Conservation (phyloP, 1,140 invertebrate genomes). For the Diuraphis noxia region DNA sequence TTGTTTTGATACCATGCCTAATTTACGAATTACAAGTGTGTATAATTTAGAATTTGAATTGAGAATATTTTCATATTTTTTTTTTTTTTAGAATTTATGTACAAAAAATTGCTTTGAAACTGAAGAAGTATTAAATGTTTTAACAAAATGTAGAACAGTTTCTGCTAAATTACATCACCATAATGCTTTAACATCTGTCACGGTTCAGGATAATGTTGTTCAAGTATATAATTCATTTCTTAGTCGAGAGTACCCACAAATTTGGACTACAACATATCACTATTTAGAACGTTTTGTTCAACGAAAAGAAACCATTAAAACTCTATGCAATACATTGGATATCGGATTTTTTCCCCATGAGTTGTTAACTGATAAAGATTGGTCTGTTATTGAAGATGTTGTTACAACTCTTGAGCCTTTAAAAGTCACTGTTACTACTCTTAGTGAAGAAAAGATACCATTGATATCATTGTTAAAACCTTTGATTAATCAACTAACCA, state of each 20-base stretch:
- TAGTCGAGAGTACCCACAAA: slow-evolving; percentile 61
- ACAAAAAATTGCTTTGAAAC: slow-evolving; percentile 62
- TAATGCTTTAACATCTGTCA: slow-evolving; percentile 59
- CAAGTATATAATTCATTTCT: slow-evolving; percentile 60
- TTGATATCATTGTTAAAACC: slow-evolving; percentile 65
- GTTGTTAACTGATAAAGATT: slow-evolving; percentile 60
- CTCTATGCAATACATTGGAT: slow-evolving; percentile 60
- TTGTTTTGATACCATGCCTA: slow-evolving; percentile 63
- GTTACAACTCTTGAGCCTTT: slow-evolving; percentile 63
- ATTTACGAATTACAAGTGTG: slow-evolving; percentile 61
- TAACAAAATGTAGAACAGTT: slow-evolving; percentile 62
- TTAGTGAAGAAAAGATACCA: slow-evolving; percentile 65
- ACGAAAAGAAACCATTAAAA: slow-evolving; percentile 59
- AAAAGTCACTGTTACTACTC: slow-evolving; percentile 65
- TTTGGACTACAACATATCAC: slow-evolving; percentile 64
- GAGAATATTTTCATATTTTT: not conserved
- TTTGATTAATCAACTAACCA: slow-evolving; percentile 63
- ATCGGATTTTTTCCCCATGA: slow-evolving; percentile 58
- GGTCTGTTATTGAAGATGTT: slow-evolving; percentile 63
- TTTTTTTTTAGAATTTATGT: slow-evolving; percentile 58
- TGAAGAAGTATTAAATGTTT: slow-evolving; percentile 60
- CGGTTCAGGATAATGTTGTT: slow-evolving; percentile 62
- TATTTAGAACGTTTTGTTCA: slow-evolving; percentile 63
- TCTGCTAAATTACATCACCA: slow-evolving; percentile 61
- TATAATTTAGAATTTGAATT: not conserved